These are phyloP conservation scores for Anadara kagoshimensis DNA, from an alignment of 1,140 invertebrate species.

Conservation along the genomic window DNA sequence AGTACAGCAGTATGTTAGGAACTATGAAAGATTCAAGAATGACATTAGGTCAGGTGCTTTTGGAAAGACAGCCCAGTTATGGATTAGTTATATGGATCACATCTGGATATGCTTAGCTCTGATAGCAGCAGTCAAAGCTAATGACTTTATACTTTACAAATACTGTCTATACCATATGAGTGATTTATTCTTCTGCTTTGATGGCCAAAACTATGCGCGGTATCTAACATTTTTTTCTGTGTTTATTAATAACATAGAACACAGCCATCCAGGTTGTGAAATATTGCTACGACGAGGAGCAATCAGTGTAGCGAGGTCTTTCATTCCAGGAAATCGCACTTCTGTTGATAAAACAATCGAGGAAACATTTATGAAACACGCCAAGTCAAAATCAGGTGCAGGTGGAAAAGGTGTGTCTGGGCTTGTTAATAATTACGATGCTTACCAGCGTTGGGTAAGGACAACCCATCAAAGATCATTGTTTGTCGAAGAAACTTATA, in stretches of 20 bases:
- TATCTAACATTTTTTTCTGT: slow-evolving; percentile 43
- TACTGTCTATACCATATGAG: slow-evolving; percentile 34
- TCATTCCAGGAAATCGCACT: slow-evolving; percentile 44
- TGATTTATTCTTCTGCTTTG: slow-evolving; percentile 52
- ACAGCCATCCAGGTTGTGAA: slow-evolving; percentile 36
- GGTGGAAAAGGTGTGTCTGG: slow-evolving; percentile 20
- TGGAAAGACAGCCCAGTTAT: slow-evolving; percentile 43
- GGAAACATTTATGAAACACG: slow-evolving; percentile 47
- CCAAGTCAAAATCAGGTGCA: slow-evolving; percentile 20
- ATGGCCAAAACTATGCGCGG: slow-evolving; percentile 47
- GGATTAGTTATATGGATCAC: slow-evolving; percentile 48
- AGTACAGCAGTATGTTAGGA: not conserved
- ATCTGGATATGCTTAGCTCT: slow-evolving; percentile 38
- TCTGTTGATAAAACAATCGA: slow-evolving; percentile 52
- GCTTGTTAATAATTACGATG: slow-evolving; percentile 17
- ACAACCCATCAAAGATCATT: slow-evolving; percentile 34
- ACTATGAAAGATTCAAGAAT: not conserved
- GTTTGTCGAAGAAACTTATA: slow-evolving; percentile 27
- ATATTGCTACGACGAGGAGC: slow-evolving; percentile 35
- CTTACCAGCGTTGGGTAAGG: slow-evolving; percentile 38
- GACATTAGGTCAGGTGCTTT: not conserved
- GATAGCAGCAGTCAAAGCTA: slow-evolving; percentile 43
- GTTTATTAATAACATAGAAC: slow-evolving; percentile 46
- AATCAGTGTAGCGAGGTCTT: slow-evolving; percentile 45
- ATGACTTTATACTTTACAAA: slow-evolving; percentile 41